A percentile compares a stretch with the other conserved stretches of the same genome.
phyloP scores from a whole-genome alignment of 2,797 vertebrate species.

The Hydrocynus forskahlii region DNA sequence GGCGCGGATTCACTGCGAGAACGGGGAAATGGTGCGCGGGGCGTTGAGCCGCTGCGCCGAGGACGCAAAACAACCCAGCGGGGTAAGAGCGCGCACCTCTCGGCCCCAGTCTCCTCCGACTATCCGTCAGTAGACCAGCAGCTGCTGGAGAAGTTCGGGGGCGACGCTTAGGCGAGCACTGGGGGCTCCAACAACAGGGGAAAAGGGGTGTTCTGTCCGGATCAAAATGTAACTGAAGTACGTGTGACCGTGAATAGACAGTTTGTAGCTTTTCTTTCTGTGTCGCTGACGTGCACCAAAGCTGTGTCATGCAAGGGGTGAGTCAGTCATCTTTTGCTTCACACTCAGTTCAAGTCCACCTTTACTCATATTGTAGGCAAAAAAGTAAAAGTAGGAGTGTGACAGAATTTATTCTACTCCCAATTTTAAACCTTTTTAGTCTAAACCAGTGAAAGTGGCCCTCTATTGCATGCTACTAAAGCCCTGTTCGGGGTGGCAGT shows the following conservation, averaged over 20 bases:
- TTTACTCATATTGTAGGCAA: neutral
- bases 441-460: too few relatives aligned
- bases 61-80: constrained; percentile 71
- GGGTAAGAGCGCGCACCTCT: constrained; percentile 69
- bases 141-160: neutral
- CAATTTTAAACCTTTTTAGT: too few relatives aligned
- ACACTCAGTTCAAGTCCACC: neutral
- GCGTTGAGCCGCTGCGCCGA: constrained; percentile 70
- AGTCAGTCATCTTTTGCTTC: too few relatives aligned
- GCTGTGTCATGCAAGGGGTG: neutral
- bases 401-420: neutral
- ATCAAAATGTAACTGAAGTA: neutral
- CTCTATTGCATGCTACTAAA: too few relatives aligned
- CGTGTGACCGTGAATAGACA: neutral
- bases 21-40: constrained; percentile 73
- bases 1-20: constrained; percentile 54
- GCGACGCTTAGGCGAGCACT: neutral
- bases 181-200: neutral
- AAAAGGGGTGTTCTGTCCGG: neutral
- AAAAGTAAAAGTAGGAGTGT: neutral
- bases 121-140: neutral
- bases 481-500: too few relatives aligned
- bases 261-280: too few relatives aligned
- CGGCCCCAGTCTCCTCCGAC: neutral
- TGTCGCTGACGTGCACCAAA: too few relatives aligned